These are phyloP conservation scores for Scaptomyza flava DNA, from an alignment of 2,888 invertebrate genomes.

Conservation along the genomic window DNA sequence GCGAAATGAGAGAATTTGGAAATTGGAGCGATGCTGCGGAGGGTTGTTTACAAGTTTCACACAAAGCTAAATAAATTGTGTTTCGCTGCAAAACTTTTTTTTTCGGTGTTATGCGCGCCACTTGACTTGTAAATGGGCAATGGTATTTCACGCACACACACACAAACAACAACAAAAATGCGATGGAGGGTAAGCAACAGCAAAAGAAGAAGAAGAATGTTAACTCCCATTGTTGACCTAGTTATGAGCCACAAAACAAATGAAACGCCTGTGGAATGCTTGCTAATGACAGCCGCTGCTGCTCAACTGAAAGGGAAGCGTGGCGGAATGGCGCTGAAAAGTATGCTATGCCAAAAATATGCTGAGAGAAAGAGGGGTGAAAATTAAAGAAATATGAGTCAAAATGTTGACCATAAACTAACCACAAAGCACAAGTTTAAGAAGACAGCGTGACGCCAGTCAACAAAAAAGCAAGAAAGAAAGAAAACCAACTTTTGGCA, in stretches of 20 bases:
- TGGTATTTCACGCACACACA: conserved; percentile 25
- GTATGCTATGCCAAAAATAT: conserved; percentile 71
- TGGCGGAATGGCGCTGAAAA: conserved; percentile 49
- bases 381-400: conserved; percentile 73
- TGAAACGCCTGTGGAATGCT: conserved; percentile 48
- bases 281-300: conserved; percentile 73
- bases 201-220: neutral
- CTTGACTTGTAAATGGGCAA: conserved; percentile 75
- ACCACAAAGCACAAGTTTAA: conserved; percentile 7
- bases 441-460: conserved; percentile 49
- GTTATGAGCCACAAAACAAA: conserved; percentile 72
- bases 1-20: neutral
- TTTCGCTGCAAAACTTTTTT: conserved; percentile 66
- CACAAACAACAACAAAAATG: conserved; percentile 23
- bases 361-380: conserved; percentile 46
- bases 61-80: conserved; percentile 71
- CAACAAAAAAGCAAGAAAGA: neutral
- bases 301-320: conserved; percentile 30
- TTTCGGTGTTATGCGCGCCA: conserved; percentile 75
- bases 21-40: neutral
- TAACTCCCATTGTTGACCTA: conserved; percentile 65
- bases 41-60: conserved; percentile 44
- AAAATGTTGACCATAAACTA: conserved; percentile 57
- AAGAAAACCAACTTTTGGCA: conserved; percentile 7
- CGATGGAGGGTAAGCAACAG: neutral